Percentiles rank a stretch among this genome's conserved stretches.
Conservation (phyloP, 2,888 invertebrate genomes). For the Phyllotreta striolata region DNA sequence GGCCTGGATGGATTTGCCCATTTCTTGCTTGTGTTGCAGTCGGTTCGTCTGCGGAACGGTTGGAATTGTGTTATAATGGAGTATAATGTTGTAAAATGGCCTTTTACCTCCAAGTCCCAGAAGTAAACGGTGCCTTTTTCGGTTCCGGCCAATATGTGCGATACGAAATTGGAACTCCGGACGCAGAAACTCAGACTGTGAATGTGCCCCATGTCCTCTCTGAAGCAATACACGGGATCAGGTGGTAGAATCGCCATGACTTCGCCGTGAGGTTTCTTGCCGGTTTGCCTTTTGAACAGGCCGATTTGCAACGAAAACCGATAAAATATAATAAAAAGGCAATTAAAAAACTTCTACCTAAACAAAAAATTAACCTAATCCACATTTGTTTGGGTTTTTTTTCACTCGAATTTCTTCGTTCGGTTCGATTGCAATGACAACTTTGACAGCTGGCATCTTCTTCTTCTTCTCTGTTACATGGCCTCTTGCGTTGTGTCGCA, state of each 20-base stretch:
- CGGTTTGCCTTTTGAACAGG: slow-evolving; percentile 15
- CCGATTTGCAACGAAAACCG: slow-evolving; percentile 15
- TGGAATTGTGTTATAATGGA: slow-evolving; percentile 7
- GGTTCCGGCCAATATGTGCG: slow-evolving; percentile 74
- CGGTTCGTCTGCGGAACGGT: slow-evolving; percentile 72
- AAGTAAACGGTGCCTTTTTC: slow-evolving; percentile 77
- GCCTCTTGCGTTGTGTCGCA: too few species aligned
- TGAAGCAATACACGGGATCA: slow-evolving; percentile 78
- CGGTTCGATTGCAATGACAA: too few species aligned
- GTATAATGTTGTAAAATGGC: slow-evolving; percentile 1
- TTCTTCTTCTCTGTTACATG: too few species aligned
- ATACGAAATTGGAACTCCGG: slow-evolving; percentile 65
- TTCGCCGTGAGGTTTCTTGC: background rate
- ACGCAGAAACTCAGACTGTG: slow-evolving; percentile 77
- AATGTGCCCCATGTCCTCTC: slow-evolving; percentile 76
- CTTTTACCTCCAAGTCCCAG: slow-evolving; percentile 79
- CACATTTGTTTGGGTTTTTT: slow-evolving; percentile 31
- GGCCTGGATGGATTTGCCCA: slow-evolving; percentile 71
- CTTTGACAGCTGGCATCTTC: too few species aligned
- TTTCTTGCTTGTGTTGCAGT: slow-evolving; percentile 70
- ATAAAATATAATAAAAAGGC: slow-evolving; percentile 22
- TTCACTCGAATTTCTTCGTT: too few species aligned
- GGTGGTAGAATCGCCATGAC: slow-evolving; percentile 78
- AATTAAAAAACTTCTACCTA: slow-evolving; percentile 28
- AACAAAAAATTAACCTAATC: slow-evolving; percentile 31